These are phyloP conservation scores for Porphyrio hochstetteri DNA, from an alignment of 2,113 vertebrate species.

Conservation along the genomic window DNA sequence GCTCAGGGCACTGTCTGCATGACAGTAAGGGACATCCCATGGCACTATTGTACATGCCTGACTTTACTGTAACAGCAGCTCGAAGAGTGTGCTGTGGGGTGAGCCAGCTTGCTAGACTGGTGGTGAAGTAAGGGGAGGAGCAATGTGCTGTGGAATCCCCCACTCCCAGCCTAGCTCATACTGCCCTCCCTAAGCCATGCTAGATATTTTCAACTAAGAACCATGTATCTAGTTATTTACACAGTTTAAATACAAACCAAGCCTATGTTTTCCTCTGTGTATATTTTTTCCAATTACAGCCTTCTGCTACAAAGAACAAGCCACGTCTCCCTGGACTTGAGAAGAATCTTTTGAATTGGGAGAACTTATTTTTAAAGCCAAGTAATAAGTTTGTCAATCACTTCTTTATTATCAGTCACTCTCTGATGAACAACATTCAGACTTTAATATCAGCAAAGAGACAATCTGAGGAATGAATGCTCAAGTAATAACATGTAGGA, in stretches of 20 bases:
- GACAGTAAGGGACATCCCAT: neutral
- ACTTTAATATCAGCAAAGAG: conserved; percentile 69
- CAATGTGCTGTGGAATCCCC: too few relatives aligned
- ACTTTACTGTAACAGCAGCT: neutral
- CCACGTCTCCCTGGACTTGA: neutral
- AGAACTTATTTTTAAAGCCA: conserved; percentile 62
- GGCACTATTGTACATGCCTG: accelerated
- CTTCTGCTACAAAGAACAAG: conserved; percentile 17
- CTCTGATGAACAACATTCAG: conserved; percentile 71
- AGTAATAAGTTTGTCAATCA: conserved; percentile 74
- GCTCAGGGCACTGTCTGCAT: neutral
- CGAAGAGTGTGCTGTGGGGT: accelerated
- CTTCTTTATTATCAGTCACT: conserved; percentile 72
- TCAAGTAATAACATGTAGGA: conserved; percentile 63
- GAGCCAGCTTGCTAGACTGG: accelerated
- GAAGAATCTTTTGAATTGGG: conserved; percentile 27
- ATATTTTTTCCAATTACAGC: conserved; percentile 27
- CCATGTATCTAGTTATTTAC: neutral
- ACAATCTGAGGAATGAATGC: conserved; percentile 55
- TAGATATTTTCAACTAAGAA: neutral
- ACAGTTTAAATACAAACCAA: conserved; percentile 10
- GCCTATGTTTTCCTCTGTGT: neutral
- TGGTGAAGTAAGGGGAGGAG: neutral
- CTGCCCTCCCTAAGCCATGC: neutral
- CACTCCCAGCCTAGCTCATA: neutral